Percentiles rank a stretch among this genome's conserved stretches.
Conservation (phyloP, 1,140 invertebrate genomes). For the Liolophura sinensis region DNA sequence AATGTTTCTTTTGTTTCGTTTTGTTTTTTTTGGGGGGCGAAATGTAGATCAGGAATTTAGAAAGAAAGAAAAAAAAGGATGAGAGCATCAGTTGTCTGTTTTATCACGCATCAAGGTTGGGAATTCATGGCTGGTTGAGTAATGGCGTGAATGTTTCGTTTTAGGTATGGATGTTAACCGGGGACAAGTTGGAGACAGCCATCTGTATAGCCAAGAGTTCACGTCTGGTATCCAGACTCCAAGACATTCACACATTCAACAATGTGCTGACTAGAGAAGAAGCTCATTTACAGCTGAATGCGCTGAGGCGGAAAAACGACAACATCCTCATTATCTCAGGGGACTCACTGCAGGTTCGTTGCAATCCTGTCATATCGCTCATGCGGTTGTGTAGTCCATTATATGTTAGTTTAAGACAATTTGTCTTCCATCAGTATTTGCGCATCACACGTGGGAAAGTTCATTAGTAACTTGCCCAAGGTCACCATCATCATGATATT, state of each 20-base stretch:
- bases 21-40: background rate
- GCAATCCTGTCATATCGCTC: too few relatives aligned
- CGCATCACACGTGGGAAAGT: too few relatives aligned
- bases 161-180: conserved; percentile 98
- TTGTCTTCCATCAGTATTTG: too few relatives aligned
- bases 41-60: background rate
- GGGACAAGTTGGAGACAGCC: conserved; percentile 98
- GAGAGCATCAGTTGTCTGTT: background rate
- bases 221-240: conserved; percentile 75
- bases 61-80: too few relatives aligned
- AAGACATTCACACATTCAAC: conserved; percentile 77
- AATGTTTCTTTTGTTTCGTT: too few relatives aligned
- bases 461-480: too few relatives aligned
- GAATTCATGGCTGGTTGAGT: background rate
- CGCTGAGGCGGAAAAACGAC: conserved; percentile 83
- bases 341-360: conserved; percentile 82
- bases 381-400: too few relatives aligned
- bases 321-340: conserved; percentile 90
- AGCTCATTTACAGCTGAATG: conserved; percentile 90
- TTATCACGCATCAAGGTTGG: background rate
- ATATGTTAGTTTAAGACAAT: too few relatives aligned
- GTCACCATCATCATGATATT: too few relatives aligned
- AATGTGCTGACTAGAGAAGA: conserved; percentile 79
- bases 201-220: conserved; percentile 98
- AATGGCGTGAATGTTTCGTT: conserved; percentile 10